phyloP scores from a whole-genome alignment of 2,797 vertebrate species.

The Decapterus maruadsi region DNA sequence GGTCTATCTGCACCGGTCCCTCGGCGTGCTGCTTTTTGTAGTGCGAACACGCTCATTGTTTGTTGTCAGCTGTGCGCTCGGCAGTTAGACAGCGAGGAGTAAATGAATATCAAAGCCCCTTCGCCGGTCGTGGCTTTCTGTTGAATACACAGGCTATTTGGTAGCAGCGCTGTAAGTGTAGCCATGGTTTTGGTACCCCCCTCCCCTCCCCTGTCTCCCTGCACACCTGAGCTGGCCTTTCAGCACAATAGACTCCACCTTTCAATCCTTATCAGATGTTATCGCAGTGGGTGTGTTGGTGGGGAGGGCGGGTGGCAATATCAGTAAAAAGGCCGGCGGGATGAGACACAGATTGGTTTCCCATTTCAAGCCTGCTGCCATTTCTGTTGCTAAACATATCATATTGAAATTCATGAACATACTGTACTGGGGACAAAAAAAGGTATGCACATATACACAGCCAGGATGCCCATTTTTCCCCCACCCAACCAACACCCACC shows the following conservation, averaged over 20 bases:
- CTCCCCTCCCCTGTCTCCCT: slow-evolving; percentile 15
- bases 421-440: slow-evolving; percentile 52
- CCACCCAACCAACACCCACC: slow-evolving; percentile 48
- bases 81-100: background rate
- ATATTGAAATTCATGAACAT: slow-evolving; percentile 68
- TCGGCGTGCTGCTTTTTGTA: slow-evolving; percentile 23
- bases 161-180: background rate
- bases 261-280: slow-evolving; percentile 58
- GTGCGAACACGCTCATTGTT: slow-evolving; percentile 28
- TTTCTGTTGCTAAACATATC: slow-evolving; percentile 49
- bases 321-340: slow-evolving; percentile 41
- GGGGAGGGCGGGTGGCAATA: slow-evolving; percentile 10
- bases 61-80: slow-evolving; percentile 17
- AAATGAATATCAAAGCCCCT: slow-evolving; percentile 30
- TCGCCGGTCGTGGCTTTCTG: slow-evolving; percentile 10
- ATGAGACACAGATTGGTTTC: slow-evolving; percentile 54
- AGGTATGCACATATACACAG: slow-evolving; percentile 37
- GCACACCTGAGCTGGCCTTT: slow-evolving; percentile 60
- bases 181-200: slow-evolving; percentile 6
- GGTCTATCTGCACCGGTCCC: slow-evolving; percentile 28
- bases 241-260: slow-evolving; percentile 61
- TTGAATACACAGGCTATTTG: slow-evolving; percentile 8
- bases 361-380: slow-evolving; percentile 45
- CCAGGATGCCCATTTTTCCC: slow-evolving; percentile 30
- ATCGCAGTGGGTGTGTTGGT: slow-evolving; percentile 29